Base-by-base conservation (phyloP, 2,797 vertebrate genomes). In the Atherinosoma microstoma region DNA sequence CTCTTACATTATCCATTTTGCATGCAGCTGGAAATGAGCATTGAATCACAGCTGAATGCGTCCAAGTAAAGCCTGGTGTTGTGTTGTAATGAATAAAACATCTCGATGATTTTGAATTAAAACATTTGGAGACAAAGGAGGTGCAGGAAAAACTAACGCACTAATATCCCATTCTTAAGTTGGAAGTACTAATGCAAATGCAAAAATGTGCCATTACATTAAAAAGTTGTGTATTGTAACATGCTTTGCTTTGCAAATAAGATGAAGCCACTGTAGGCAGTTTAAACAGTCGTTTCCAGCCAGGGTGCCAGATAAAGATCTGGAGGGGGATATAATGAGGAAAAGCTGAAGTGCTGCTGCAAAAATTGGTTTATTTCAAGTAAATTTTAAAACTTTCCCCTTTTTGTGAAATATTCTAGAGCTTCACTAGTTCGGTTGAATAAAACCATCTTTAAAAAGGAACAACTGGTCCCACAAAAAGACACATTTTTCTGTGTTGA, bases 1-100 rank as follows among this genome's bases (percentile, higher is more conserved):
- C 82, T 85, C 58, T 85, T 78, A 83, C 78, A 76, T 76, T 74
- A 59, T 90, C 84, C 79, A 79, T 91, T 89, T 89, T 86, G 79
- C 71, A 81, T 70, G 70, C 66, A 64, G 75, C 74, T 76, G 77
- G 83, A 83, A 89, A 82, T 75, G 49, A 77, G 58, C 82, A 73
- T 30, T 67, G 72, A 84, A 84, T 83, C 67, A 60, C 29, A 62
- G 82, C 62, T 69, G 62, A 84, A 79, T 64, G 79, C 72, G 20
- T 79, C 56, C 6, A 35, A 51, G 49, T 38, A 36, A 77, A 13
- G 32, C 16, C 58, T 45, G 20, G 11, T 45, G 58, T 68, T 69
- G 56, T 56, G 59, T 30, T 57, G 49, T 68, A 36, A 70, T 49
- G 47, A 70, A 51, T 76, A 45, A 76, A 76, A 63, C 4, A 34